Evolutionary conservation across 2,113 vertebrate species (phyloP).

Genomic region (Montifringilla adamsi): DNA sequence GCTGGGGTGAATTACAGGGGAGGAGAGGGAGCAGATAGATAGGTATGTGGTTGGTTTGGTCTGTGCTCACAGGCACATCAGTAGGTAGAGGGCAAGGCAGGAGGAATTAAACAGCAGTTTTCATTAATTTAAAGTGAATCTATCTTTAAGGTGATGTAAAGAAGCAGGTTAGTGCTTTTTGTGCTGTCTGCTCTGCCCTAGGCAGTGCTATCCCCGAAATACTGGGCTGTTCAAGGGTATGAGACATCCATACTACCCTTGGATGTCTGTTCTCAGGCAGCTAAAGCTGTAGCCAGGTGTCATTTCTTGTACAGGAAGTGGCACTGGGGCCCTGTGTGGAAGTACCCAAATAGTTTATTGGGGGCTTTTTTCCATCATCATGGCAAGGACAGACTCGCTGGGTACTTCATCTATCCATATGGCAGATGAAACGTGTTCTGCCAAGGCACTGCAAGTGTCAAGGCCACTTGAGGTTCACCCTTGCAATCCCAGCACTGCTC

Average conservation of each 20-base stretch:
- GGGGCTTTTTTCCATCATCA: neutral
- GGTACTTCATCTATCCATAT: neutral
- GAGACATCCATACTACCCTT: fast-evolving
- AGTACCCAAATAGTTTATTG: neutral
- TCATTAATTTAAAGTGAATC: neutral
- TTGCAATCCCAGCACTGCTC: neutral
- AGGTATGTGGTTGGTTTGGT: neutral
- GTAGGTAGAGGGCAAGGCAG: neutral
- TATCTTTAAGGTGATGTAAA: neutral
- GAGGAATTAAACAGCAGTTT: neutral
- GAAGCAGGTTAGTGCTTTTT: neutral
- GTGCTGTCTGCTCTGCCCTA: neutral
- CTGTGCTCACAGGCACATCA: fast-evolving
- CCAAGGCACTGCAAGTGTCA: neutral
- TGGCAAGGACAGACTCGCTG: neutral
- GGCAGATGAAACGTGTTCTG: neutral
- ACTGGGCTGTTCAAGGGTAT: fast-evolving
- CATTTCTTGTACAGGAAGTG: neutral
- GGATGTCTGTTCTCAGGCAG: neutral
- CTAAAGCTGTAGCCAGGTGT: neutral
- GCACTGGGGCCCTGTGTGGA: neutral
- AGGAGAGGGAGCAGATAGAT: neutral
- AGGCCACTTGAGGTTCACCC: neutral
- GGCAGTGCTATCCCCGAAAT: neutral
- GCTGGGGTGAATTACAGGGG: neutral